Evolutionary conservation across 2,888 invertebrate genomes (phyloP).

Genomic region (Suillia variegata): DNA sequence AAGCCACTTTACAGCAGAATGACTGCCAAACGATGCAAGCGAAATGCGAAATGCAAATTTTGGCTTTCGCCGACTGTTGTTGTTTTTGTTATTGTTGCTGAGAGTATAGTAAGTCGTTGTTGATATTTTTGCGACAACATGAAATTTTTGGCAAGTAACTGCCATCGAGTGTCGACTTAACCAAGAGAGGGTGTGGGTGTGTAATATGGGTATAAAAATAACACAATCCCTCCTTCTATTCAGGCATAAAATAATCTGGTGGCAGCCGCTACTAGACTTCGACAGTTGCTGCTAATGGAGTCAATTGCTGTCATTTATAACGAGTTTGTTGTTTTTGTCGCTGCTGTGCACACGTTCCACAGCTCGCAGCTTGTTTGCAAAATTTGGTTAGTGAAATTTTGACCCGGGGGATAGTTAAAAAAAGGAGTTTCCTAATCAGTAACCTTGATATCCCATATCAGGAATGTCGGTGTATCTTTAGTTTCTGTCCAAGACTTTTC

Average conservation of each 20-base stretch:
- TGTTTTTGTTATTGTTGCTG: conserved; percentile 8
- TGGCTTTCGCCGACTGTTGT: conserved; percentile 13
- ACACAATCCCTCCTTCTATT: conserved; percentile 29
- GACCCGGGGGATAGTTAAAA: too few species aligned
- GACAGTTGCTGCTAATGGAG: conserved; percentile 56
- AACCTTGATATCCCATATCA: too few species aligned
- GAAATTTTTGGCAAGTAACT: background rate
- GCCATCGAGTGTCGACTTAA: background rate
- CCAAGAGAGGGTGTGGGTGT: conserved; percentile 22
- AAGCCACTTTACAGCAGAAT: conserved; percentile 33
- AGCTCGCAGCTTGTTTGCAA: conserved; percentile 16
- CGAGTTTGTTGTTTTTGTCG: conserved; percentile 22
- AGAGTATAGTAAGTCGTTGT: background rate
- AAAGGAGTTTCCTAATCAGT: too few species aligned
- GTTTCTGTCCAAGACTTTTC: too few species aligned
- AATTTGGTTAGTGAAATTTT: conserved; percentile 26
- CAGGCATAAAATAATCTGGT: conserved; percentile 1
- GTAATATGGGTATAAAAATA: conserved; percentile 38
- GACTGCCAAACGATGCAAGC: conserved; percentile 50
- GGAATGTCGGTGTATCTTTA: too few species aligned
- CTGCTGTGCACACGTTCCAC: conserved; percentile 21
- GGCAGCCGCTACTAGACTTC: conserved; percentile 28
- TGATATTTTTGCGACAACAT: conserved; percentile 2
- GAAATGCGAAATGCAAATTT: conserved; percentile 57
- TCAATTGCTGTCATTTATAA: conserved; percentile 57